A percentile compares a stretch with the other conserved stretches of the same genome.
These are phyloP conservation scores for Papilio polytes DNA, from an alignment of 1,140 invertebrate species.

Conservation along the genomic window DNA sequence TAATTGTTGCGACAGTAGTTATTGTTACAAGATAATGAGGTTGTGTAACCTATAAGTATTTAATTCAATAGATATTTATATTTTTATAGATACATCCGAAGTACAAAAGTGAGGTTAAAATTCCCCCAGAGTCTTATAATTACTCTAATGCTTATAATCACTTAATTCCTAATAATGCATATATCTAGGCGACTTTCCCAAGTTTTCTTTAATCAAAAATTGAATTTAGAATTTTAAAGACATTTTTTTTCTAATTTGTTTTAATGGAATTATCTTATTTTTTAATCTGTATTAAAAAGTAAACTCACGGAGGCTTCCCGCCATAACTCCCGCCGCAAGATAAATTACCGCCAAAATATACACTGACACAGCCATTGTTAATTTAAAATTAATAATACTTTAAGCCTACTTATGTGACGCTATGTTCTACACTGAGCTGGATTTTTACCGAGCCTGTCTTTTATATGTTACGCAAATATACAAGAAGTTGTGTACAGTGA, in stretches of 20 bases:
- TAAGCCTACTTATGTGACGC: not conserved
- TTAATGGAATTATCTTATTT: not conserved
- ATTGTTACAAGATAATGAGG: too few relatives aligned
- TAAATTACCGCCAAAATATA: slow-evolving; percentile 40
- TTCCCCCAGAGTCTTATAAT: too few relatives aligned
- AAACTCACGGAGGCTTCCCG: slow-evolving; percentile 35
- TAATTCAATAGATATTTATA: too few relatives aligned
- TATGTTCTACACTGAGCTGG: not conserved
- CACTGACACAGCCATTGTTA: slow-evolving; percentile 45
- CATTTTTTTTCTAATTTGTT: not conserved
- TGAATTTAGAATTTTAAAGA: too few relatives aligned
- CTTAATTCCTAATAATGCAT: too few relatives aligned
- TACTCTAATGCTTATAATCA: too few relatives aligned
- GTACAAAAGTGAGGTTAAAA: too few relatives aligned
- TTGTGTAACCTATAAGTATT: too few relatives aligned
- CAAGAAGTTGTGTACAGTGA: slow-evolving; percentile 5
- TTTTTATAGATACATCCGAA: too few relatives aligned
- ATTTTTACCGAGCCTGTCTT: slow-evolving; percentile 24
- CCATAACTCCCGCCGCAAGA: slow-evolving; percentile 5
- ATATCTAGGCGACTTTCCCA: too few relatives aligned
- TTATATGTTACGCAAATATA: slow-evolving; percentile 32
- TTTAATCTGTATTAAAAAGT: not conserved
- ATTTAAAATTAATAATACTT: slow-evolving; percentile 20
- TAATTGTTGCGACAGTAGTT: too few relatives aligned
- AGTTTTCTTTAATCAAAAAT: too few relatives aligned